These are phyloP conservation scores for Delia radicum DNA, from an alignment of 1,140 invertebrate species.

Conservation along the genomic window DNA sequence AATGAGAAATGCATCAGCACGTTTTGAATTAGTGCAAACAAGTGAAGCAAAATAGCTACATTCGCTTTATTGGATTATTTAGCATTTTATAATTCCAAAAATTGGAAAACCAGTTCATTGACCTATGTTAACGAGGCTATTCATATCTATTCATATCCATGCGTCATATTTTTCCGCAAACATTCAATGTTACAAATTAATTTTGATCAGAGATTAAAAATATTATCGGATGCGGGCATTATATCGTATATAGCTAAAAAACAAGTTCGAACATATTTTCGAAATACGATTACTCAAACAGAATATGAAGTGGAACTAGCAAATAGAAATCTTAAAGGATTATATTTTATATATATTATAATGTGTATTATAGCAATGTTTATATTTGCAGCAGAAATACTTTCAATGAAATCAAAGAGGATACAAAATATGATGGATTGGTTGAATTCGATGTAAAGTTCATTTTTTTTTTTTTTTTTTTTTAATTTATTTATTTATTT, in stretches of 20 bases:
- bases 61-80: constrained; percentile 6
- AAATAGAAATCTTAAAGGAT: constrained; percentile 10
- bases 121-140: constrained; percentile 22
- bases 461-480: no score
- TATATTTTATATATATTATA: not conserved
- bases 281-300: not conserved
- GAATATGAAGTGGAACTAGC: not conserved
- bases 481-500: no score
- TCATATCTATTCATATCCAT: not conserved
- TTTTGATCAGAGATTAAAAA: constrained; percentile 17
- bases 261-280: constrained; percentile 1
- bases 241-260: constrained; percentile 3
- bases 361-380: not conserved
- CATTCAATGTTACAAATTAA: constrained; percentile 9
- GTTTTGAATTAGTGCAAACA: not conserved
- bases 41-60: no score
- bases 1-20: not conserved
- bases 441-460: no score
- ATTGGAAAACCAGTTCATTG: constrained; percentile 13
- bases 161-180: constrained; percentile 25
- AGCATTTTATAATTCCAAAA: constrained; percentile 9
- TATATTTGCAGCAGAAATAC: not conserved
- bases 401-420: not conserved
- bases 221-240: constrained; percentile 8
- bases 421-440: not conserved